Evolutionary conservation across 2,113 vertebrate species (phyloP), one percentile per base, ranked within the genome.

Genomic region (Hippopotamus amphibius): DNA sequence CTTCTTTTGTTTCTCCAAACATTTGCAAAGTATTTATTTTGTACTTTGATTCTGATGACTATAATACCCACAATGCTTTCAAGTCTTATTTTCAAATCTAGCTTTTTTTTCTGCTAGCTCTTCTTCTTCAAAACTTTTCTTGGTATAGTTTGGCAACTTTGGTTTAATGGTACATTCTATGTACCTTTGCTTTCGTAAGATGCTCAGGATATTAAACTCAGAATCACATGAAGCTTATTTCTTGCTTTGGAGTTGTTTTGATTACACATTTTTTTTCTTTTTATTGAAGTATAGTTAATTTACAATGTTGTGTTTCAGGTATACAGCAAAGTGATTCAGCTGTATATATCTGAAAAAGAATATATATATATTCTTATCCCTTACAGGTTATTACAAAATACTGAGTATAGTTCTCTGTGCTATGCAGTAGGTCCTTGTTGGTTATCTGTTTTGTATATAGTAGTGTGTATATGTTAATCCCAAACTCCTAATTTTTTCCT

Each of bases 1-100:
- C 43, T 82, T 71, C 12, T 48, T 89, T 89, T n/a, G 3, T 88
- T 88, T 90, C 30, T 9, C 4, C 37, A 96, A 69, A 48, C 43
- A 93, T 85, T 95, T 90, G 66, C 93, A 94, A 55, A 12, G 43
- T 41, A 76, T 9, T 88, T 84, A 24, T 63, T 97, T 93, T 85
- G 6, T 48, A 79, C 66, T 93, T 92, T 65, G 37, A 66, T 43
- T 96, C 6, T 80, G 77, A 55, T 79, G 83, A 72, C 83, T 77
- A 48, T 50, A 48, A 93, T 71, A 48, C 7, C 15, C 59, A 61
- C 63, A 41, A 10, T 88, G 4, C 55, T 71, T 77, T 37, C 16
- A 61, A 76, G 66, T 92, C 43, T 92, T 81, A 88, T 79, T 71
- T 17, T 74, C 12, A 37, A 80, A 57, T 37, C n/a, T 37, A 80